These are phyloP conservation scores for Limnephilus rhombicus DNA, from an alignment of 2,888 invertebrate species.

Conservation along the genomic window DNA sequence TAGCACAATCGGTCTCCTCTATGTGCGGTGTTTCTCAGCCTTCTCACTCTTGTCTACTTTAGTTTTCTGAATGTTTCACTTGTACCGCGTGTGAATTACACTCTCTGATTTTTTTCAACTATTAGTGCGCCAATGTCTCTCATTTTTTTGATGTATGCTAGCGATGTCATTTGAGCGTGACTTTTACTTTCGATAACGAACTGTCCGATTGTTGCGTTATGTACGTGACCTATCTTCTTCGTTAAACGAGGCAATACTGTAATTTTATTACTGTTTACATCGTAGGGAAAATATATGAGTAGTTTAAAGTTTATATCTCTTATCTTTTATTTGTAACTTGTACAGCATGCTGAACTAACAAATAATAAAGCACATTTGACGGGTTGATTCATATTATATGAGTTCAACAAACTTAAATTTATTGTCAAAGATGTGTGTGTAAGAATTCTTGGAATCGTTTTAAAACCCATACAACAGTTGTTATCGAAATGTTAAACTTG, in stretches of 20 bases:
- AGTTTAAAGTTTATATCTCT: neutral
- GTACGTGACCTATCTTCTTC: neutral
- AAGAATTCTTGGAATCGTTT: neutral
- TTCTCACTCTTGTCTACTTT: too few species aligned
- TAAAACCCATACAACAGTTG: neutral
- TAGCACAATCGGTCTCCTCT: too few species aligned
- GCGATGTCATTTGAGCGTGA: neutral
- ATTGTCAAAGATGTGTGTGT: neutral
- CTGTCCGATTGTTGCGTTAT: neutral
- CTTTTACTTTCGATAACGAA: neutral
- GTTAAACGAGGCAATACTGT: neutral
- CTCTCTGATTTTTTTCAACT: too few species aligned
- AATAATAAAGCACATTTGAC: neutral
- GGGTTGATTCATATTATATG: neutral
- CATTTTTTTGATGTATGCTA: neutral
- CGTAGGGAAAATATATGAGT: neutral
- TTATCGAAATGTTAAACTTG: neutral
- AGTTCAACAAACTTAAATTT: neutral
- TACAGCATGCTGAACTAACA: neutral
- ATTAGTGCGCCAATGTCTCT: too few species aligned
- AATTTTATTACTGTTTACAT: neutral
- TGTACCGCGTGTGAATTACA: too few species aligned
- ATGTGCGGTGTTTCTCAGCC: too few species aligned
- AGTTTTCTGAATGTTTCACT: too few species aligned
- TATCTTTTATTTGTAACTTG: neutral